These are phyloP conservation scores for Tuta absoluta DNA, from an alignment of 2,888 invertebrate species.

Conservation along the genomic window DNA sequence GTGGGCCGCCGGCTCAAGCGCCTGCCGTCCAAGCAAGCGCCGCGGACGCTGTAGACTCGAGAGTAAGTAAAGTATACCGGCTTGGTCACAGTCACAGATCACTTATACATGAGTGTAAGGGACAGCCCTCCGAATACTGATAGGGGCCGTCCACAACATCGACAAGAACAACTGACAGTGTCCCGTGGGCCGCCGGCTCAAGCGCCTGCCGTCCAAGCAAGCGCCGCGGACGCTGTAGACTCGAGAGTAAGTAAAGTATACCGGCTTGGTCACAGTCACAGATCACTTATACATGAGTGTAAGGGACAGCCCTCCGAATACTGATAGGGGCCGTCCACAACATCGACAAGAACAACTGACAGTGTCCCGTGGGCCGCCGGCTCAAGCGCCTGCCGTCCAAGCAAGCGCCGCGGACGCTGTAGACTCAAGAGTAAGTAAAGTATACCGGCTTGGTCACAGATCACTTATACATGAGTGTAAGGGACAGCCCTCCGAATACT, in stretches of 20 bases:
- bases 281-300: too few species aligned
- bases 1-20: constrained; percentile 64
- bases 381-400: constrained; percentile 63
- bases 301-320: too few species aligned
- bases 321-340: constrained; percentile 87
- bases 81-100: too few species aligned
- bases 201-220: constrained; percentile 59
- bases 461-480: too few species aligned
- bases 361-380: constrained; percentile 73
- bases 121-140: too few species aligned
- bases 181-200: constrained; percentile 66
- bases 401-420: constrained; percentile 63
- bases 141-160: constrained; percentile 93
- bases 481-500: too few species aligned
- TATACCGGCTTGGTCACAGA: too few species aligned
- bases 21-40: constrained; percentile 58
- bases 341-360: constrained; percentile 94
- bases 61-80: too few species aligned
- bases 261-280: too few species aligned
- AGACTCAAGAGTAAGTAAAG: constrained; percentile 29
- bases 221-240: constrained; percentile 64
- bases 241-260: background rate
- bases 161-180: constrained; percentile 93
- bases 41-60: constrained; percentile 59
- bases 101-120: too few species aligned